These are phyloP conservation scores for Atherinomorus stipes DNA, from an alignment of 2,113 vertebrate species.

Conservation along the genomic window DNA sequence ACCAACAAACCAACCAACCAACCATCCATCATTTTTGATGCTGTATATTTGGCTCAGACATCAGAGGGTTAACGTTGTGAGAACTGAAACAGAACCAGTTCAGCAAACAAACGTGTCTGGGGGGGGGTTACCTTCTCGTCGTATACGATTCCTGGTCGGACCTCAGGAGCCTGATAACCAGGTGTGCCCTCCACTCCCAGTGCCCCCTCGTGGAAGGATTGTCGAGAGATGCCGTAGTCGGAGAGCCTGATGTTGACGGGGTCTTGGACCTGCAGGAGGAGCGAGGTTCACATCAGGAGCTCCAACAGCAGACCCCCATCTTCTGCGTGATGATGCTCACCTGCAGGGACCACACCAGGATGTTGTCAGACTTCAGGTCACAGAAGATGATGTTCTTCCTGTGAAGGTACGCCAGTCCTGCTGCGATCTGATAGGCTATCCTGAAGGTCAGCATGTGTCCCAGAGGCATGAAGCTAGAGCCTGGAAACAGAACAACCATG, in stretches of 20 bases:
- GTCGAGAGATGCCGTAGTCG: slow-evolving; percentile 95
- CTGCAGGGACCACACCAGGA: slow-evolving; percentile 95
- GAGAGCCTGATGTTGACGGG: slow-evolving; percentile 93
- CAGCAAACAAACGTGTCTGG: no score
- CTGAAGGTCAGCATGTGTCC: slow-evolving; percentile 96
- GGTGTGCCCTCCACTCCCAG: slow-evolving; percentile 96
- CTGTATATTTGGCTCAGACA: no score
- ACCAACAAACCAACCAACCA: no score
- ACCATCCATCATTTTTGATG: no score
- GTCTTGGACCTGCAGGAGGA: slow-evolving; percentile 76
- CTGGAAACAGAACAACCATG: slow-evolving; percentile 67
- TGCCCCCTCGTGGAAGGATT: slow-evolving; percentile 94
- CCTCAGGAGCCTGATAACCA: slow-evolving; percentile 96
- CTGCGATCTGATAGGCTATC: slow-evolving; percentile 92
- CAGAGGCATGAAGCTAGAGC: slow-evolving; percentile 88
- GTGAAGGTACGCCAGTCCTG: slow-evolving; percentile 94
- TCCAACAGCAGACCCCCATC: neutral
- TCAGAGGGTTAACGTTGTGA: no score
- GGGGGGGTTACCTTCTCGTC: slow-evolving; percentile 99
- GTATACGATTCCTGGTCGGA: slow-evolving; percentile 95
- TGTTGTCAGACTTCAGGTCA: slow-evolving; percentile 98
- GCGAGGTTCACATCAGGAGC: neutral
- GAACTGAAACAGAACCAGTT: no score
- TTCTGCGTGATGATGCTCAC: slow-evolving; percentile 45
- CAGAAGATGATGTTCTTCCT: slow-evolving; percentile 98